Evolutionary conservation across 1,140 invertebrate species (phyloP), one percentile per base, ranked within the genome.

Genomic region (Muscidifurax raptorellus): DNA sequence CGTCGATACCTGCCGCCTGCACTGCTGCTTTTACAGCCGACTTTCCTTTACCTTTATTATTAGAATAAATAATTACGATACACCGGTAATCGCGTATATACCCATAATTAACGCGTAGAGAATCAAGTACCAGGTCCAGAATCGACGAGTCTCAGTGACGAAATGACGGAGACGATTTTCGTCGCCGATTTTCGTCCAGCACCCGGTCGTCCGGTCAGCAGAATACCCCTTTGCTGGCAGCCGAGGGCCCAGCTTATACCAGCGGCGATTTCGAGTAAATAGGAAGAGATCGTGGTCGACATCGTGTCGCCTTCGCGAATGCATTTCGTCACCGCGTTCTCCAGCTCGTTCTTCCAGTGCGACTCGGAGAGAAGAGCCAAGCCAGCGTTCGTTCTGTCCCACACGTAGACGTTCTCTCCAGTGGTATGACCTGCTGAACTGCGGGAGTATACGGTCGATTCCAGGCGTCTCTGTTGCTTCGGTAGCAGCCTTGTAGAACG

Each of bases 1-100:
- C 96, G 76, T 98, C 97, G 59, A 98, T 93, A 28, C 96, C 97
- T n/a, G 96, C 95, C 22, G 93, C 88, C 91, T 98, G 97, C 92
- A 98, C 95, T 6, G 95, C 96, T 0, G 66, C 74, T 83, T 91
- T 93, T 36, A 92, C 84, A 4, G 91, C 86, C 15, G 75, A 80
- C 87, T 86, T 90, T n/a, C 88, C 91, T 40, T 90, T 90, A 28
- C 89, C 92, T 90, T 22, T 28, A 74, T 52, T 52, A 28, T 10
- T 28, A 77, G n/a, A n/a, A n/a, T n/a, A n/a, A n/a, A n/a, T n/a
- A n/a, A n/a, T n/a, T n/a, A n/a, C n/a, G n/a, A n/a, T n/a, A n/a
- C n/a, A n/a, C 2, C 27, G 82, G 85, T 66, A 25, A 25, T 66
- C 30, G 3, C 25, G 76, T 27, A 59, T 27, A 12, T 47, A 67